These are phyloP conservation scores for Dendrocopos noguchii DNA, from an alignment of 2,113 vertebrate genomes.

Conservation along the genomic window DNA sequence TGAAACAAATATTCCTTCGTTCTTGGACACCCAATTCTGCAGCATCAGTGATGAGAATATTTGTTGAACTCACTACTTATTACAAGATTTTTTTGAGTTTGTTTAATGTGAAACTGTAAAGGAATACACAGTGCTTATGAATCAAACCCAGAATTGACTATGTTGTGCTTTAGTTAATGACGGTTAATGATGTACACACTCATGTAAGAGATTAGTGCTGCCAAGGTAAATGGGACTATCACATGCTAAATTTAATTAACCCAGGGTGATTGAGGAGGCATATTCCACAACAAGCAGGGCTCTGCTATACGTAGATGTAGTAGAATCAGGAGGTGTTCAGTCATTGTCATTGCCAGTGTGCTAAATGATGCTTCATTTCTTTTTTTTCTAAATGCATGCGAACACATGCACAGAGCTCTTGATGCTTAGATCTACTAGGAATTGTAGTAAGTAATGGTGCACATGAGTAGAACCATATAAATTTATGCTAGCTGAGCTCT, in stretches of 20 bases:
- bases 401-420: rapidly evolving
- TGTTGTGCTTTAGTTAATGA: not conserved
- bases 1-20: not conserved
- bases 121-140: not conserved
- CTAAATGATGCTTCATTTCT: not conserved
- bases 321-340: not conserved
- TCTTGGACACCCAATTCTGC: not conserved
- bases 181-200: not conserved
- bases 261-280: not conserved
- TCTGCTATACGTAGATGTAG: not conserved
- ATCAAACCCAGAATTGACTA: not conserved
- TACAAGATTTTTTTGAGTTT: not conserved
- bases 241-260: not conserved
- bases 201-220: rapidly evolving
- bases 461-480: not conserved
- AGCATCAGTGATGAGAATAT: not conserved
- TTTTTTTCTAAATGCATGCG: not conserved
- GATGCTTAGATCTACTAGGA: not conserved
- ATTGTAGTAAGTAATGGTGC: not conserved
- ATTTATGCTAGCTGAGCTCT: not conserved
- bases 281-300: not conserved
- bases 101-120: not conserved
- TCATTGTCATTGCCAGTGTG: not conserved
- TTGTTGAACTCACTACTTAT: not conserved
- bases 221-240: not conserved